phyloP scores from a whole-genome alignment of 2,888 invertebrate genomes.

The Plebejus argus region DNA sequence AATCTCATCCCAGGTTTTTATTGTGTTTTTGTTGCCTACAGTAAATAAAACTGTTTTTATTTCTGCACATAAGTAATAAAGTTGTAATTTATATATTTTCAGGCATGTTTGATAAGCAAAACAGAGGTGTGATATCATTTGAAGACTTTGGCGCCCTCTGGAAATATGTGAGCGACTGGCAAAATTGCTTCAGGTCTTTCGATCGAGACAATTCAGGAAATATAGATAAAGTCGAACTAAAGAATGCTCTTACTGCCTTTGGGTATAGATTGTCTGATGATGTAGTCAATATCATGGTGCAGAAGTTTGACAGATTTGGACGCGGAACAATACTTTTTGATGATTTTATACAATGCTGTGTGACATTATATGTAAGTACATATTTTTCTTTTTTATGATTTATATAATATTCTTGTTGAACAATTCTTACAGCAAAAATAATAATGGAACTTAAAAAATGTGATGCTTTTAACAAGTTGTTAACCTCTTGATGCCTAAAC shows the following conservation, averaged over 20 bases:
- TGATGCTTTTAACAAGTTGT: no score
- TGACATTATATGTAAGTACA: conserved; percentile 95
- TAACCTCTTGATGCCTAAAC: no score
- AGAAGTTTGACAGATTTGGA: conserved; percentile 97
- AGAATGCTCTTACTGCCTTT: conserved; percentile 93
- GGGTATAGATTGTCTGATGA: conserved; percentile 93
- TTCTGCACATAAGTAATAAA: not conserved
- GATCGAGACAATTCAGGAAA: conserved; percentile 96
- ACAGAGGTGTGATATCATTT: conserved; percentile 94
- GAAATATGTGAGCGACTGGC: conserved; percentile 99
- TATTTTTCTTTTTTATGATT: conserved; percentile 35
- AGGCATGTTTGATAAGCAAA: conserved; percentile 97
- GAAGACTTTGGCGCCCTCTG: conserved; percentile 97
- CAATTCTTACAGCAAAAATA: no score
- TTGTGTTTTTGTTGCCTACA: no score
- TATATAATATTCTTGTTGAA: not conserved
- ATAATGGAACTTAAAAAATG: no score
- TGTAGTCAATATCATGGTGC: conserved; percentile 89
- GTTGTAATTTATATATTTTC: conserved; percentile 52
- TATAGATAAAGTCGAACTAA: conserved; percentile 95
- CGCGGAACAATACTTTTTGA: conserved; percentile 96
- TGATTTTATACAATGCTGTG: conserved; percentile 98
- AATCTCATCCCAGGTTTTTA: no score
- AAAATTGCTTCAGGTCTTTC: conserved; percentile 95
- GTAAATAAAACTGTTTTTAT: no score